Evolutionary conservation across 2,113 vertebrate species (phyloP).

Genomic region (Neodontobutis hainanensis): DNA sequence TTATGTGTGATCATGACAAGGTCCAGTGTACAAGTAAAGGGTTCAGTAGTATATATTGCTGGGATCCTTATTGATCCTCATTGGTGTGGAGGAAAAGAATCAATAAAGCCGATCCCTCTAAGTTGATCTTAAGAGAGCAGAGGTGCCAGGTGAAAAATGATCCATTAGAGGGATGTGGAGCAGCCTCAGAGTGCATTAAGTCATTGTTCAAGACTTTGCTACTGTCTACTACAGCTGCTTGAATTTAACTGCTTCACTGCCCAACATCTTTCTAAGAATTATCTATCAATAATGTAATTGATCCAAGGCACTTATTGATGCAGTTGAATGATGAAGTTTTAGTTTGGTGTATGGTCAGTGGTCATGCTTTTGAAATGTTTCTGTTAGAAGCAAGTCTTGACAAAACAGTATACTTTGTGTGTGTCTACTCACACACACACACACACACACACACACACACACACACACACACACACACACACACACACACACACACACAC

Average conservation of each 20-base stretch:
- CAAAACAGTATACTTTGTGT: too few species aligned
- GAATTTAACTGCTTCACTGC: conserved; percentile 37
- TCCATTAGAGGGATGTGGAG: conserved; percentile 64
- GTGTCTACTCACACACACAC: too few species aligned
- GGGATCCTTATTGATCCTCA: conserved; percentile 65
- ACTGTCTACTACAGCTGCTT: conserved; percentile 22
- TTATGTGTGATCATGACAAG: conserved; percentile 34
- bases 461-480: too few species aligned
- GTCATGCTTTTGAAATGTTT: too few species aligned
- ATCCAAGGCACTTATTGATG: too few species aligned
- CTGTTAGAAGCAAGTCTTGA: too few species aligned
- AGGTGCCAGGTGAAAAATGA: conserved; percentile 73
- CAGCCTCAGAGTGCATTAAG: conserved; percentile 63
- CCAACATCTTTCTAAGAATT: too few species aligned
- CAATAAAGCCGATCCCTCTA: conserved; percentile 67
- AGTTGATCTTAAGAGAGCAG: conserved; percentile 69
- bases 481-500: too few species aligned
- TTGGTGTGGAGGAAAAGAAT: conserved; percentile 53
- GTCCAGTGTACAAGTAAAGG: conserved; percentile 33
- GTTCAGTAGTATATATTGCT: conserved; percentile 53
- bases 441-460: too few species aligned
- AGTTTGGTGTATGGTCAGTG: too few species aligned
- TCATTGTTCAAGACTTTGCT: conserved; percentile 57
- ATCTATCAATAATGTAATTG: too few species aligned
- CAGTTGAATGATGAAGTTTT: too few species aligned